phyloP scores from a whole-genome alignment of 2,797 vertebrate genomes.

The Pteropus rufus region DNA sequence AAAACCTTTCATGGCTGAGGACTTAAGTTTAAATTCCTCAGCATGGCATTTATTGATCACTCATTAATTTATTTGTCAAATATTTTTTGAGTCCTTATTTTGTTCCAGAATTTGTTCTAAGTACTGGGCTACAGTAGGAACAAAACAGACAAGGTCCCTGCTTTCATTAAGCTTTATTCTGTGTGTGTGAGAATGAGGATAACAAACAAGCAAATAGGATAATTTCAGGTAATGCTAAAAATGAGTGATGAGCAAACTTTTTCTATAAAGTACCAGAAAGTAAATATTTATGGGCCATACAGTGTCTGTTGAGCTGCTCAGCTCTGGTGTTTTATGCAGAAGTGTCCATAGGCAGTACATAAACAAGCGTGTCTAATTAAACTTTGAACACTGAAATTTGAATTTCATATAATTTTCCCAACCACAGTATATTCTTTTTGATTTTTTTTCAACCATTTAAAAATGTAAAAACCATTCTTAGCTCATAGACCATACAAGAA shows the following conservation, averaged over 20 bases:
- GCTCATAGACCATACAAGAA: neutral
- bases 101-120: slow-evolving; percentile 15
- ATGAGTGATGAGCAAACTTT: neutral
- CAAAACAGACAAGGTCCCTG: neutral
- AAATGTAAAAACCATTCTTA: slow-evolving; percentile 18
- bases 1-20: neutral
- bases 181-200: neutral
- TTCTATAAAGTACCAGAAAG: neutral
- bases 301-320: neutral
- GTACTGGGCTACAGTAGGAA: neutral
- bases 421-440: neutral
- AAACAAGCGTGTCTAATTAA: neutral
- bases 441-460: neutral
- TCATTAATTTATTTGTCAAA: slow-evolving; percentile 44
- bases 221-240: neutral
- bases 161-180: slow-evolving; percentile 27
- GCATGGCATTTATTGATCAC: neutral
- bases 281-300: neutral
- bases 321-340: neutral
- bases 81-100: slow-evolving; percentile 28
- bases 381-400: slow-evolving; percentile 12
- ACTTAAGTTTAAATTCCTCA: slow-evolving; percentile 6
- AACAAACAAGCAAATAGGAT: neutral
- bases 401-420: slow-evolving; percentile 43
- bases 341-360: neutral